Conservation (phyloP, 2,113 vertebrate species). For the Clarias batrachus region DNA sequence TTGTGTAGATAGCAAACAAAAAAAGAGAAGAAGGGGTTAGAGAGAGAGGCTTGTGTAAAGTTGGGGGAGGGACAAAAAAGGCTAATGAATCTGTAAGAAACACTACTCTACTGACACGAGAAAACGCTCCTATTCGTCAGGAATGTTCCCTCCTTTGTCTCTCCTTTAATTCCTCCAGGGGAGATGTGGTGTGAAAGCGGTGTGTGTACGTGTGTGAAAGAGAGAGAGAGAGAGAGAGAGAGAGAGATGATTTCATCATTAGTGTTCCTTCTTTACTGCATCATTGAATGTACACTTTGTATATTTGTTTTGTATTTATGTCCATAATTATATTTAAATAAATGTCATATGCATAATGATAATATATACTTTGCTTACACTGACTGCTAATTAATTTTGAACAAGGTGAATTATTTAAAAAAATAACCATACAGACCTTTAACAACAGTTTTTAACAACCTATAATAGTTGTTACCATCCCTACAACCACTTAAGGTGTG, state of each 20-base stretch:
- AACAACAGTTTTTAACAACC: too few relatives aligned
- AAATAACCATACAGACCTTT: too few relatives aligned
- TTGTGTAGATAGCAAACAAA: constrained; percentile 86
- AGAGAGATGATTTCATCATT: neutral
- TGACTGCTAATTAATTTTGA: too few relatives aligned
- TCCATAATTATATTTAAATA: neutral
- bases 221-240: neutral
- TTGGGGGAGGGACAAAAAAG: constrained; percentile 80
- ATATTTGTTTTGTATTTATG: too few relatives aligned
- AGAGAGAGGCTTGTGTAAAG: constrained; percentile 76
- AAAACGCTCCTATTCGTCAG: constrained; percentile 90
- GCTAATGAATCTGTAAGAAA: constrained; percentile 99
- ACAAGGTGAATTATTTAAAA: too few relatives aligned
- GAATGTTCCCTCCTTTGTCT: constrained; percentile 89
- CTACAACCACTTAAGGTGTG: constrained; percentile 15
- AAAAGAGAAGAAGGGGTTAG: constrained; percentile 73
- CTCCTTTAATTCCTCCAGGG: constrained; percentile 93
- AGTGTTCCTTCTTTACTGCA: too few relatives aligned
- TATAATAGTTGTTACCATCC: constrained; percentile 29
- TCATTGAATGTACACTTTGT: too few relatives aligned
- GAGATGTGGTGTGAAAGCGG: constrained; percentile 82
- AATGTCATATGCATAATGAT: neutral
- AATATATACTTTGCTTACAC: neutral
- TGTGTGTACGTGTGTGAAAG: constrained; percentile 79
- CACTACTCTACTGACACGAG: constrained; percentile 90